Conservation (phyloP, 2,113 vertebrate species). For the Lichenostomus cassidix region DNA sequence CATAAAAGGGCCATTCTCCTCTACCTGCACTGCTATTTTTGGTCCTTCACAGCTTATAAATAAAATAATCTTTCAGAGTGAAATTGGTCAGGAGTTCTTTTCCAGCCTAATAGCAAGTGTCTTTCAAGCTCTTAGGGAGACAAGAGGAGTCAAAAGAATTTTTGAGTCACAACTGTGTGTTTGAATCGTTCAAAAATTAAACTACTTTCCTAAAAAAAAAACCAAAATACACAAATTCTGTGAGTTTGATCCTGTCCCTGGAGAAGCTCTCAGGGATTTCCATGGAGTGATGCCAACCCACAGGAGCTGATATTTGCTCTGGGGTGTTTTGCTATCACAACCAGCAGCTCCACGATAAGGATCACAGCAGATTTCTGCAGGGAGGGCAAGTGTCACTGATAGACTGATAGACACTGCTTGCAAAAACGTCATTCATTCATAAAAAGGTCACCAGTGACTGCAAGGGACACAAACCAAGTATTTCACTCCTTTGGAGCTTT, state of each 20-base stretch:
- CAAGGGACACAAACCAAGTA: not conserved
- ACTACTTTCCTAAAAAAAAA: not conserved
- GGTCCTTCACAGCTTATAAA: not conserved
- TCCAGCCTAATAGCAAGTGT: not conserved
- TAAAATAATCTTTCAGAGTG: not conserved
- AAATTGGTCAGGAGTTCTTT: not conserved
- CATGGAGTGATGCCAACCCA: not conserved
- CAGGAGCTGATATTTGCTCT: not conserved
- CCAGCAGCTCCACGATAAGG: not conserved
- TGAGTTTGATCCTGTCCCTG: not conserved
- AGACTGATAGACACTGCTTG: not conserved
- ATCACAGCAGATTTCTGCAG: not conserved
- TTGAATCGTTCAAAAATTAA: not conserved
- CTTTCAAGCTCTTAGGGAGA: not conserved
- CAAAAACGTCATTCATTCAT: not conserved
- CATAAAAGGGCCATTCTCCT: conserved; percentile 35
- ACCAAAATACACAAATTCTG: not conserved
- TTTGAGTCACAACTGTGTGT: not conserved
- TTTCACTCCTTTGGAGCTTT: not conserved
- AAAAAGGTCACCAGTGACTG: not conserved
- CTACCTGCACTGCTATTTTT: not conserved
- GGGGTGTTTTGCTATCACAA: not conserved
- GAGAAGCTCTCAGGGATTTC: not conserved
- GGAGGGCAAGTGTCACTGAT: not conserved
- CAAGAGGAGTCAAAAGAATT: not conserved